These are phyloP conservation scores for Uropsilus gracilis DNA, from an alignment of 2,113 vertebrate genomes.

Conservation along the genomic window DNA sequence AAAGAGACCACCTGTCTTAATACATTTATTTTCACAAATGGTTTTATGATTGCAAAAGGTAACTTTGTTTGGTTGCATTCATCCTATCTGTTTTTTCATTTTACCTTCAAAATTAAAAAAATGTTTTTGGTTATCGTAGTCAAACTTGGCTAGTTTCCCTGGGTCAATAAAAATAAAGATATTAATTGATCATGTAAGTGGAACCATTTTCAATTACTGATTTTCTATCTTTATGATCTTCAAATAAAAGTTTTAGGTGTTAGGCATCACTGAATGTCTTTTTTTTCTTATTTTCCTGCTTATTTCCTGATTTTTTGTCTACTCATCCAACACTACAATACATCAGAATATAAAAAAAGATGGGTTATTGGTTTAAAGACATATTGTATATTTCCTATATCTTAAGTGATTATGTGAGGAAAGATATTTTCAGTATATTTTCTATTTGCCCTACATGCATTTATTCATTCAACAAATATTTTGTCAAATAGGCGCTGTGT, in stretches of 20 bases:
- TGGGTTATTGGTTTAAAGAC: background rate
- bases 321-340: background rate
- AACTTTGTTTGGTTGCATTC: background rate
- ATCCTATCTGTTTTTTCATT: background rate
- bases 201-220: background rate
- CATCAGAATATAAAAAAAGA: background rate
- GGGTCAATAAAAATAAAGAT: background rate
- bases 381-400: background rate
- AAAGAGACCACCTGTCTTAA: background rate
- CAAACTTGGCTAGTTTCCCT: background rate
- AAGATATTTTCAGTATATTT: background rate
- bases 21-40: constrained; percentile 6
- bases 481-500: background rate
- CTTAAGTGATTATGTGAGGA: background rate
- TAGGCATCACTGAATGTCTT: background rate
- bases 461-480: background rate
- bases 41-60: constrained; percentile 17
- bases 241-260: background rate
- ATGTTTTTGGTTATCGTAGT: background rate
- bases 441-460: background rate
- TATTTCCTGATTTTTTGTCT: background rate
- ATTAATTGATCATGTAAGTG: background rate
- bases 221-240: background rate
- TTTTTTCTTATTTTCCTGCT: background rate
- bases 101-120: background rate